phyloP scores from a whole-genome alignment of 2,797 vertebrate species.

The Onychomys torridus region DNA sequence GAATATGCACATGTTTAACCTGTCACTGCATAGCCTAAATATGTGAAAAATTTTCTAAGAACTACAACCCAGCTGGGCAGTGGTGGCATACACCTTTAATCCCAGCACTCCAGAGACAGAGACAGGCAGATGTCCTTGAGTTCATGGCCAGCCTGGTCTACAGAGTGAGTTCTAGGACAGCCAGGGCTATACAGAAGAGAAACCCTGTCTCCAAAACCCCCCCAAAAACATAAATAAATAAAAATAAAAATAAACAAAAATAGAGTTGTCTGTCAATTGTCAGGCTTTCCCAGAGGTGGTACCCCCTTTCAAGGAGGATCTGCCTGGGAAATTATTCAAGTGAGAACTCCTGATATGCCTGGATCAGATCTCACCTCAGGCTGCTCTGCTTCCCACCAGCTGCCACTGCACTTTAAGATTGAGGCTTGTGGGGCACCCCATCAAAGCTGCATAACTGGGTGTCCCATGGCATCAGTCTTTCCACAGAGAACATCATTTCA shows the following conservation, averaged over 20 bases:
- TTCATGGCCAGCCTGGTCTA: not conserved
- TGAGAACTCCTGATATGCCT: not conserved
- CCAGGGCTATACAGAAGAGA: not conserved
- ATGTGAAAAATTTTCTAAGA: not conserved
- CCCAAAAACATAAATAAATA: not conserved
- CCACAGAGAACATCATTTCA: not conserved
- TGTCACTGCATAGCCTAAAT: not conserved
- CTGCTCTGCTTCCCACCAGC: not conserved
- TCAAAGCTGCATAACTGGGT: not conserved
- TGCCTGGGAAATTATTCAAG: not conserved
- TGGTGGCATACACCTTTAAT: not conserved
- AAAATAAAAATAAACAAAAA: not conserved
- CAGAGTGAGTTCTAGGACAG: not conserved
- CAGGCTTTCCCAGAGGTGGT: not conserved
- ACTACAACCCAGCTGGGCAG: not conserved
- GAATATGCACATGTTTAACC: not conserved
- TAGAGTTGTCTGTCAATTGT: not conserved
- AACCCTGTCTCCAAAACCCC: not conserved
- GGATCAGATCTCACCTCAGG: not conserved
- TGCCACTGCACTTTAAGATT: not conserved
- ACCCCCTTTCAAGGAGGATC: not conserved
- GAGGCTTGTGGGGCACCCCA: not conserved
- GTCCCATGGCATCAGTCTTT: not conserved
- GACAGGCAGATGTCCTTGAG: not conserved
- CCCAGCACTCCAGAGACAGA: not conserved